Evolutionary conservation across 53 echinoderm and acorn worm genomes (phyloP).

Genomic region (Crossaster papposus): DNA sequence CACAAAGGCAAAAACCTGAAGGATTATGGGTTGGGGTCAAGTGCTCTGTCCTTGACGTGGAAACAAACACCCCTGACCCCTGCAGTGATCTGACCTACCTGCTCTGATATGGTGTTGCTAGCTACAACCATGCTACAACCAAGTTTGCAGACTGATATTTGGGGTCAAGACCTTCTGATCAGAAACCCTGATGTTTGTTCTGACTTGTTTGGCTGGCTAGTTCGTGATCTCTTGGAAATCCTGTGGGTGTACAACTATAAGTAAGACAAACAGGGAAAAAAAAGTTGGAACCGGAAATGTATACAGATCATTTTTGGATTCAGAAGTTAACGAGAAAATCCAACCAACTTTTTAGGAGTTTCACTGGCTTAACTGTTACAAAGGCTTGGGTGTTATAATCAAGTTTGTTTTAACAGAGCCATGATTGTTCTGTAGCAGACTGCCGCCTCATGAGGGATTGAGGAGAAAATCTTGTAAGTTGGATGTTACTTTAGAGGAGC

Average conservation of each 20-base stretch:
- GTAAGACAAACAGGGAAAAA: not conserved
- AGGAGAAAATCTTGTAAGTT: not conserved
- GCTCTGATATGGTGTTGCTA: not conserved
- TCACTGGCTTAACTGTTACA: not conserved
- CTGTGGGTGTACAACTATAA: slow-evolving; percentile 17
- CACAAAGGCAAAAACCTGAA: not conserved
- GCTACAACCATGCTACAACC: not conserved
- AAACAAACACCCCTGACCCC: slow-evolving; percentile 34
- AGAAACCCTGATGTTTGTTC: slow-evolving; percentile 8
- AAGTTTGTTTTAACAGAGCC: not conserved
- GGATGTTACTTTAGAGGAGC: not conserved
- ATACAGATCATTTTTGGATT: not conserved
- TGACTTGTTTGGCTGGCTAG: not conserved
- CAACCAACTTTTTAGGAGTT: not conserved
- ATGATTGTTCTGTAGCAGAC: not conserved
- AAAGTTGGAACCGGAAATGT: not conserved
- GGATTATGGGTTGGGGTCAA: slow-evolving; percentile 14
- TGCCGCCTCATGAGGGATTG: not conserved
- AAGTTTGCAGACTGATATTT: not conserved
- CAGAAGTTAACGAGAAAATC: not conserved
- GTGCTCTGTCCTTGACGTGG: slow-evolving; percentile 39
- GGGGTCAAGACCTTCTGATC: not conserved
- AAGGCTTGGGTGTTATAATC: not conserved
- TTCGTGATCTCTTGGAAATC: not conserved
- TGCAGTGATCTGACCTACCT: slow-evolving; percentile 31